Evolutionary conservation across 2,888 invertebrate species (phyloP), one percentile per base, ranked within the genome.

Genomic region (Cylloceria caligata): DNA sequence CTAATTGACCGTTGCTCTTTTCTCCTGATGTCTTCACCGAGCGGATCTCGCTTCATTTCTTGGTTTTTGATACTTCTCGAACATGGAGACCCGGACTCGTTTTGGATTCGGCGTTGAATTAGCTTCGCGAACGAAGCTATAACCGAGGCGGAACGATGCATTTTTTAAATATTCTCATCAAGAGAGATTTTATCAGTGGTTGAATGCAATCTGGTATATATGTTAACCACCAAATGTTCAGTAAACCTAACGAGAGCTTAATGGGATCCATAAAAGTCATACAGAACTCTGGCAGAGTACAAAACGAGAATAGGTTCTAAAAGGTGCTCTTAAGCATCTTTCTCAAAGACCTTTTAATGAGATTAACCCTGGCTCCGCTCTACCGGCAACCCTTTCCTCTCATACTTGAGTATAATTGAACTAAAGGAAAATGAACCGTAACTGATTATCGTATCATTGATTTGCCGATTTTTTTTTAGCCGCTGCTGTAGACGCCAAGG

Each of bases 371-470:
- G 81, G 82, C 87, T 87, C 88, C 89, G 36, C 55, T 68, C 24
- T 9, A 27, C 73, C 16, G 42, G 52, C 73, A 60, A 67, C 39
- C 47, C 47, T 24, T 69, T 64, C 6, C 24, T 65, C 39, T 24
- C 7, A n/a, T 34, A 27, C 52, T 39, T 52, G 83, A 74, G 84
- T 86, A 87, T 90, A 91, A 91, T 91, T 91, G 89, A 90, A 90
- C 77, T 69, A 89, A 86, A 87, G 84, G 88, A 88, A 88, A 89
- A 89, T 88, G 84, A 89, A 87, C 87, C 87, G 88, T 60, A 83
- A 81, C 89, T 86, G 88, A 89, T 69, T 39, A 81, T 89, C 86
- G 82, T 73, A 86, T 90, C 89, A 89, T 89, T 84, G 89, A 89
- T 90, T 84, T 84, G 74, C 69, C 81, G 83, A 82, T 85, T 87